These are phyloP conservation scores for Coptotermes formosanus DNA, from an alignment of 1,140 invertebrate species.

Conservation along the genomic window DNA sequence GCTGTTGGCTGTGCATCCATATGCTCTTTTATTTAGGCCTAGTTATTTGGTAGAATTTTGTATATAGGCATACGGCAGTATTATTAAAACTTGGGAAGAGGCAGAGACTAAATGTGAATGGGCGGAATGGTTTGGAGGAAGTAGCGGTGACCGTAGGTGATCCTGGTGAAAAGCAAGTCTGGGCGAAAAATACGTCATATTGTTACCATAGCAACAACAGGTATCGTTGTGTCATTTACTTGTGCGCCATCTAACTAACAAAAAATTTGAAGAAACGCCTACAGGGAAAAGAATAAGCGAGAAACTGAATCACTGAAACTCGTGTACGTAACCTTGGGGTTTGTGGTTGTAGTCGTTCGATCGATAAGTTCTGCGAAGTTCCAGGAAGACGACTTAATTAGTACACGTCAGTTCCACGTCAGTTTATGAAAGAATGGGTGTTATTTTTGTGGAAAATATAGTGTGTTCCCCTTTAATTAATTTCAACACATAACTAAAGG, in stretches of 20 bases:
- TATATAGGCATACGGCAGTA: not conserved
- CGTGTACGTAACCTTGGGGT: no score
- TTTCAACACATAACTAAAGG: no score
- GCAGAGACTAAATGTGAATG: not conserved
- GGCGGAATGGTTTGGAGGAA: not conserved
- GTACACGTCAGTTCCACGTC: no score
- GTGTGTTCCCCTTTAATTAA: no score
- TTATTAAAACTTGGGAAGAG: slow-evolving; percentile 6
- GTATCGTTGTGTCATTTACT: not conserved
- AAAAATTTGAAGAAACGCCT: not conserved
- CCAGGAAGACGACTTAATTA: no score
- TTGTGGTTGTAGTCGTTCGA: no score
- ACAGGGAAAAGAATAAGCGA: not conserved
- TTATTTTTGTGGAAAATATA: no score
- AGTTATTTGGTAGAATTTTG: not conserved
- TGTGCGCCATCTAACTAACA: not conserved
- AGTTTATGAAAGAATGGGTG: no score
- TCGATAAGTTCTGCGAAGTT: no score
- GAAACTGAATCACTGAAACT: no score
- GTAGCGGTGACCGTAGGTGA: not conserved
- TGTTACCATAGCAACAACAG: not conserved
- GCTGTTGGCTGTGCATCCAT: not conserved
- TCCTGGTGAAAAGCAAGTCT: not conserved
- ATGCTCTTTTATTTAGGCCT: not conserved
- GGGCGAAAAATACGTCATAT: not conserved